Evolutionary conservation across 2,113 vertebrate species (phyloP).

Genomic region (Pyrgilauda ruficollis): DNA sequence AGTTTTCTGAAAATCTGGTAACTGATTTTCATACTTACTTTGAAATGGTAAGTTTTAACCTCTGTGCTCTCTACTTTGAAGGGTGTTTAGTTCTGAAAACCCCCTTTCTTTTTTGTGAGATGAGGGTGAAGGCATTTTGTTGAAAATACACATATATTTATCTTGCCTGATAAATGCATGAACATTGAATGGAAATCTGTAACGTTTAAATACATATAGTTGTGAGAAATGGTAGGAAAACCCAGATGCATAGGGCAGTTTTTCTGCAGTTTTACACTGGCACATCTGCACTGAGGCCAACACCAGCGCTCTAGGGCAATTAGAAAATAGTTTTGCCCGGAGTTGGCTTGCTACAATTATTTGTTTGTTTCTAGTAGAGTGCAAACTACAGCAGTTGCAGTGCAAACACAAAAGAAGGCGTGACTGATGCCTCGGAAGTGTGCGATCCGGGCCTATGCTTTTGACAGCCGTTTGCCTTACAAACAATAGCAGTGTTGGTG

Average conservation of each 20-base stretch:
- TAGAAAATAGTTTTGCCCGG: not conserved
- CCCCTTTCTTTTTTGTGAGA: not conserved
- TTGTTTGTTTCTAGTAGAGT: not conserved
- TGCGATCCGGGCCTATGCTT: not conserved
- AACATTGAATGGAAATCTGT: rapidly evolving
- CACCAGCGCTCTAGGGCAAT: not conserved
- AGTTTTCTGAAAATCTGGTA: not conserved
- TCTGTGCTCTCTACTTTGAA: not conserved
- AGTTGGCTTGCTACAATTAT: not conserved
- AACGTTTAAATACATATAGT: not conserved
- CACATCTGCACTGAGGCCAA: not conserved
- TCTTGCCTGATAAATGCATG: not conserved
- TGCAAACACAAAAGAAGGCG: not conserved
- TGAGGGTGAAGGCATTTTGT: not conserved
- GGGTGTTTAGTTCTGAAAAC: not conserved
- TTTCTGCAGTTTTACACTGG: not conserved
- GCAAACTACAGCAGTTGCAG: not conserved
- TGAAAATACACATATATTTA: not conserved
- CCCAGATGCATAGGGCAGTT: rapidly evolving
- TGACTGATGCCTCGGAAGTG: not conserved
- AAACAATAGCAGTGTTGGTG: not conserved
- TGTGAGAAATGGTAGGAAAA: not conserved
- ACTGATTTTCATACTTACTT: not conserved
- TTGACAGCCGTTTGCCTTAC: not conserved
- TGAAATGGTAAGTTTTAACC: not conserved